Conservation (phyloP, 2,888 invertebrate genomes). For the Orchesellides sinensis region DNA sequence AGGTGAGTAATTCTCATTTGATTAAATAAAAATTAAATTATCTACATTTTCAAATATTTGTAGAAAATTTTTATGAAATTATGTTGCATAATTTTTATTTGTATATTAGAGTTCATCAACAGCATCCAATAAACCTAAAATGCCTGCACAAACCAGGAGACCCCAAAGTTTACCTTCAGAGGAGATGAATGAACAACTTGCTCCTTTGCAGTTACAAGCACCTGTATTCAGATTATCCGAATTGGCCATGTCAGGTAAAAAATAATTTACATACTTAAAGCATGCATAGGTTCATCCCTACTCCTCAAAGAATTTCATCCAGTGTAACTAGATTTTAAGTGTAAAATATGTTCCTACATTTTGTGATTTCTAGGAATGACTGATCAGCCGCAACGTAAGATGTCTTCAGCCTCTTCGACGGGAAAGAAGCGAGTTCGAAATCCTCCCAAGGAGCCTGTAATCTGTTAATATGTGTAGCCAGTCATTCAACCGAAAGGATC, state of each 20-base stretch:
- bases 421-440: conserved; percentile 33
- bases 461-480: conserved; percentile 36
- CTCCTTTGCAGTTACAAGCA: neutral
- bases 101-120: no score
- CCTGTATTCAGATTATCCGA: conserved; percentile 48
- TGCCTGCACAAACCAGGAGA: no score
- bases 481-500: conserved; percentile 51
- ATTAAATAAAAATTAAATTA: no score
- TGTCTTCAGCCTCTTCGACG: neutral
- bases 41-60: no score
- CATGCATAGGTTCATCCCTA: no score
- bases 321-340: neutral
- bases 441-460: conserved; percentile 52
- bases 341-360: no score
- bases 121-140: no score
- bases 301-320: no score
- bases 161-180: no score
- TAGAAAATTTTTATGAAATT: no score
- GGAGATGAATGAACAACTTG: conserved; percentile 28
- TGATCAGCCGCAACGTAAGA: neutral
- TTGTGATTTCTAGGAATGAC: neutral
- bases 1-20: no score
- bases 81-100: no score
- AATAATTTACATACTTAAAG: neutral
- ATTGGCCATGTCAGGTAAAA: conserved; percentile 31